phyloP scores from a whole-genome alignment of 1,140 invertebrate genomes.

The Drosophila setifemur region DNA sequence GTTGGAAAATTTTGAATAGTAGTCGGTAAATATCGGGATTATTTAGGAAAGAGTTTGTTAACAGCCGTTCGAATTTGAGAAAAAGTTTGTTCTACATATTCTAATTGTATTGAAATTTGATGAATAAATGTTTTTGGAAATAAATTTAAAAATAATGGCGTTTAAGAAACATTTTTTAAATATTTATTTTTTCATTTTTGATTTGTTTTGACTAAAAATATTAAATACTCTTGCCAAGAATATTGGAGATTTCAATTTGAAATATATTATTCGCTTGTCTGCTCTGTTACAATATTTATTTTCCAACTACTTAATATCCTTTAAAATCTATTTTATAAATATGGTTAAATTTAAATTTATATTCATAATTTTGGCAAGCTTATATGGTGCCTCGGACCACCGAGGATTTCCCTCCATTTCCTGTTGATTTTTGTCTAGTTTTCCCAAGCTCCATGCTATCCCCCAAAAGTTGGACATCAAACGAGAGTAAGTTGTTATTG shows the following conservation, averaged over 20 bases:
- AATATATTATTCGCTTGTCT: too few relatives aligned
- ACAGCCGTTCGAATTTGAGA: constrained; percentile 25
- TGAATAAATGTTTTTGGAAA: constrained; percentile 63
- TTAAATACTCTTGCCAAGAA: constrained; percentile 2
- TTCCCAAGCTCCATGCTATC: background rate
- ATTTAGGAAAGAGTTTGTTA: constrained; percentile 30
- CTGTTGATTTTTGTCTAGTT: constrained; percentile 13
- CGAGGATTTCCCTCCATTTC: constrained; percentile 2
- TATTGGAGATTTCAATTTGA: too few relatives aligned
- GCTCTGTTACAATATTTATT: too few relatives aligned
- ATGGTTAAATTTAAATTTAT: too few relatives aligned
- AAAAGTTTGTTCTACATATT: constrained; percentile 28
- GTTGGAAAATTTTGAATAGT: constrained; percentile 30
- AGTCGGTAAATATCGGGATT: constrained; percentile 3
- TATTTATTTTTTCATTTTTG: background rate
- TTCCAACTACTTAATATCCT: background rate
- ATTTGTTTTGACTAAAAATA: background rate
- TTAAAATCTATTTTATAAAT: background rate
- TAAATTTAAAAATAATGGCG: constrained; percentile 6
- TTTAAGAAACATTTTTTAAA: background rate
- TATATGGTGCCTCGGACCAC: constrained; percentile 19
- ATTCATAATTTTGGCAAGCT: too few relatives aligned
- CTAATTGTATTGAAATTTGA: constrained; percentile 48
- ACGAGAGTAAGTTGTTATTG: constrained; percentile 45
- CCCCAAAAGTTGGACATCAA: constrained; percentile 19